phyloP scores from a whole-genome alignment of 2,888 invertebrate genomes.

The Pocota personata region DNA sequence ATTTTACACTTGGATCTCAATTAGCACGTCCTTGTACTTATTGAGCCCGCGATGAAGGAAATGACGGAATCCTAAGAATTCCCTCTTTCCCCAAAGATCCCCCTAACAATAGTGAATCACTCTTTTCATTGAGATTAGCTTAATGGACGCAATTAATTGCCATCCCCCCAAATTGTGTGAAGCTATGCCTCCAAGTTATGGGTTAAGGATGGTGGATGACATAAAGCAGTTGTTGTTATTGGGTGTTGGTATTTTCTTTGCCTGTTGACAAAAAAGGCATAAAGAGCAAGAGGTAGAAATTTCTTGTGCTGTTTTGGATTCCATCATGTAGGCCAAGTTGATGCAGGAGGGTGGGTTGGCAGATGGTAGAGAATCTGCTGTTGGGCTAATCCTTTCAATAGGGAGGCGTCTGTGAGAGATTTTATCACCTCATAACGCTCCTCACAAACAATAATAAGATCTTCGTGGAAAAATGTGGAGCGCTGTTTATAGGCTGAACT shows the following conservation, averaged over 20 bases:
- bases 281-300: neutral
- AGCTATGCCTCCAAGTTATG: slow-evolving; percentile 35
- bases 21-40: slow-evolving; percentile 63
- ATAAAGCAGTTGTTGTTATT: slow-evolving; percentile 24
- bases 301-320: slow-evolving; percentile 21
- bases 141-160: slow-evolving; percentile 67
- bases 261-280: slow-evolving; percentile 31
- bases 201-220: slow-evolving; percentile 23
- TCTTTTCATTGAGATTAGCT: slow-evolving; percentile 57
- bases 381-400: slow-evolving; percentile 3
- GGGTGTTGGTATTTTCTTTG: slow-evolving; percentile 22
- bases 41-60: slow-evolving; percentile 15
- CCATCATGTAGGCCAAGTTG: slow-evolving; percentile 20
- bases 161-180: slow-evolving; percentile 24
- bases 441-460: slow-evolving; percentile 14
- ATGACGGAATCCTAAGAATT: slow-evolving; percentile 54
- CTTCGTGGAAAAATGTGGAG: slow-evolving; percentile 15
- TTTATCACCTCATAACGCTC: slow-evolving; percentile 24
- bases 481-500: neutral
- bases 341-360: neutral
- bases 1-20: slow-evolving; percentile 49
- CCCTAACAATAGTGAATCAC: slow-evolving; percentile 27
- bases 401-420: slow-evolving; percentile 5
- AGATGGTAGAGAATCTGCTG: slow-evolving; percentile 1
- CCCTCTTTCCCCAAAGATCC: neutral